Evolutionary conservation across 2,888 invertebrate species (phyloP).

Genomic region (Andrena praecox): DNA sequence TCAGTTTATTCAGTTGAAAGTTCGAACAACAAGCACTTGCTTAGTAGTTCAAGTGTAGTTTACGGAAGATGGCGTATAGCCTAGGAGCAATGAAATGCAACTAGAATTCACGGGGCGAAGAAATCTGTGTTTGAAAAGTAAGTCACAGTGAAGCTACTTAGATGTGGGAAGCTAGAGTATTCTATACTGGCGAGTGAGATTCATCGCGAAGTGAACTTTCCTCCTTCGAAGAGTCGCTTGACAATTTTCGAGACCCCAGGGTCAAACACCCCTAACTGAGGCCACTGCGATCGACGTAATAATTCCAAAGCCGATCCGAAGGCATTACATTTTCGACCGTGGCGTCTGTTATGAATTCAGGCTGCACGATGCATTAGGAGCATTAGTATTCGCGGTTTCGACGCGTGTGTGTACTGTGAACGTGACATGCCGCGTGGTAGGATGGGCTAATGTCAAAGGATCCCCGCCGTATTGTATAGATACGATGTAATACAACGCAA

Average conservation of each 20-base stretch:
- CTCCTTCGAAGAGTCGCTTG: too few species aligned
- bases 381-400: slow-evolving; percentile 79
- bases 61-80: too few species aligned
- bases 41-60: too few species aligned
- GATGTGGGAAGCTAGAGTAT: too few species aligned
- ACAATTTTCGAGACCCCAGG: neutral
- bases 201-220: too few species aligned
- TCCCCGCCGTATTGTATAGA: slow-evolving; percentile 72
- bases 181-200: too few species aligned
- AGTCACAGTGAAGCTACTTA: too few species aligned
- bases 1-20: too few species aligned
- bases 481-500: slow-evolving; percentile 65
- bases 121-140: too few species aligned
- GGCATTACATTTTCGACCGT: slow-evolving; percentile 30
- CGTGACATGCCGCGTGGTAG: slow-evolving; percentile 69
- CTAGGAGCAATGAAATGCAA: too few species aligned
- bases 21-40: too few species aligned
- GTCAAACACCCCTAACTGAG: neutral
- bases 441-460: slow-evolving; percentile 73
- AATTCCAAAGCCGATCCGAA: slow-evolving; percentile 7
- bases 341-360: slow-evolving; percentile 74
- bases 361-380: slow-evolving; percentile 72
- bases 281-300: neutral
- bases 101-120: too few species aligned
- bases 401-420: slow-evolving; percentile 63